Base-by-base conservation (phyloP, 2,797 vertebrate species). In the Hyperoplus lanceolatus region DNA sequence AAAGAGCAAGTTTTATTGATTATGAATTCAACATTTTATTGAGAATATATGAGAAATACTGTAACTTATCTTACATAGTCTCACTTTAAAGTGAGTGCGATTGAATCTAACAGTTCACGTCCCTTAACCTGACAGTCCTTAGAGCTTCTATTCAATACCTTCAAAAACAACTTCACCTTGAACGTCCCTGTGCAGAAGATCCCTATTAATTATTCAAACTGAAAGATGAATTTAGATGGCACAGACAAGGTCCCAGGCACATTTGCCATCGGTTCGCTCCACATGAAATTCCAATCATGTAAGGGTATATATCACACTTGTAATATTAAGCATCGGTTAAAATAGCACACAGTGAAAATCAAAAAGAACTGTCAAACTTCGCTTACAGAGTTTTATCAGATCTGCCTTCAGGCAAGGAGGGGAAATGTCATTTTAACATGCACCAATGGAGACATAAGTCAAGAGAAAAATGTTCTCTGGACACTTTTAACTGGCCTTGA, bases 341-440 rank as follows among this genome's bases (percentile, higher is more conserved):
- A 72, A 45, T 57, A 51, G n/a, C 49, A 69, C 0, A 7, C 18
- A 18, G 9, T 42, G 42, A 15, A 55, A 68, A 74, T 71, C 16
- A 11, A 63, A 42, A 8, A 0, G 36, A 57, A 8, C 29, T 49
- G 49, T 77, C 57, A 60, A 29, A 80, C 38, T 1, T 38, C 36
- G 15, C 11, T 46, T 39, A 48, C 21, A 29, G 29, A 41, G 50
- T 49, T 79, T 43, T 9, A 70, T 80, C 39, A 74, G 36, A 53
- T 73, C 75, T 79, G 66, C 49, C 70, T 65, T 56, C 49, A 48
- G 51, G 75, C 21, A 1, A 53, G 38, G 48, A 83, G 48, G 55
- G 5, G 59, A 5, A 51, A 70, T 48, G 64, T 67, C 63, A 51
- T 68, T 61, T 63, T 76, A 45, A 65, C 43, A 49, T 8, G 5